Percentiles rank a stretch among this genome's conserved stretches.
Evolutionary conservation across 2,113 vertebrate genomes (phyloP).

Genomic region (Percina caprodes): DNA sequence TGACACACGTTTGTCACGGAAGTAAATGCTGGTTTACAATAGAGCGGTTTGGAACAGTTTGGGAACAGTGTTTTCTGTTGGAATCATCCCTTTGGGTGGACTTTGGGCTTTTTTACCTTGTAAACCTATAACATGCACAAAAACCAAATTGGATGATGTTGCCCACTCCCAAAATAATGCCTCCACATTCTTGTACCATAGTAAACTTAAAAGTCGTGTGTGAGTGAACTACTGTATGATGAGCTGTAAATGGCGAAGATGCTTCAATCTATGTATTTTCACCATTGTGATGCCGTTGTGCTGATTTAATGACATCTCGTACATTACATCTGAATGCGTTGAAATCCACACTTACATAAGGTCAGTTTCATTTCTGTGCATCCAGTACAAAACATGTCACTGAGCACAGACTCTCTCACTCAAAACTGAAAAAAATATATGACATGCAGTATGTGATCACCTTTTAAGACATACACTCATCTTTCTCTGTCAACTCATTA

Average conservation of each 20-base stretch:
- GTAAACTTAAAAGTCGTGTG: background rate
- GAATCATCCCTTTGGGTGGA: too few species aligned
- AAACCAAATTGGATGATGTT: background rate
- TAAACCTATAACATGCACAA: too few species aligned
- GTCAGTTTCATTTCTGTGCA: background rate
- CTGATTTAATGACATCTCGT: background rate
- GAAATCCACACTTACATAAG: background rate
- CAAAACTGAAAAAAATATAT: background rate
- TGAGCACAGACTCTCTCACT: background rate
- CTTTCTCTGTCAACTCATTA: background rate
- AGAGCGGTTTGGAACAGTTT: too few species aligned
- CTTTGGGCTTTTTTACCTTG: too few species aligned
- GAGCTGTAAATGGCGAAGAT: background rate
- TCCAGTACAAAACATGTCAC: background rate
- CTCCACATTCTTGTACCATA: too few species aligned
- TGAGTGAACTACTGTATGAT: background rate
- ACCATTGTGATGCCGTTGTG: background rate
- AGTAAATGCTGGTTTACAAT: too few species aligned
- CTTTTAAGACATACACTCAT: background rate
- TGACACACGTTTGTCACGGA: too few species aligned
- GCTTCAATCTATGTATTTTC: background rate
- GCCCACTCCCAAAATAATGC: background rate
- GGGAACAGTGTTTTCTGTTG: too few species aligned
- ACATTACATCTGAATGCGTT: background rate
- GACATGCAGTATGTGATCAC: background rate